Evolutionary conservation across 2,113 vertebrate genomes (phyloP).

Genomic region (Mixornis gularis): DNA sequence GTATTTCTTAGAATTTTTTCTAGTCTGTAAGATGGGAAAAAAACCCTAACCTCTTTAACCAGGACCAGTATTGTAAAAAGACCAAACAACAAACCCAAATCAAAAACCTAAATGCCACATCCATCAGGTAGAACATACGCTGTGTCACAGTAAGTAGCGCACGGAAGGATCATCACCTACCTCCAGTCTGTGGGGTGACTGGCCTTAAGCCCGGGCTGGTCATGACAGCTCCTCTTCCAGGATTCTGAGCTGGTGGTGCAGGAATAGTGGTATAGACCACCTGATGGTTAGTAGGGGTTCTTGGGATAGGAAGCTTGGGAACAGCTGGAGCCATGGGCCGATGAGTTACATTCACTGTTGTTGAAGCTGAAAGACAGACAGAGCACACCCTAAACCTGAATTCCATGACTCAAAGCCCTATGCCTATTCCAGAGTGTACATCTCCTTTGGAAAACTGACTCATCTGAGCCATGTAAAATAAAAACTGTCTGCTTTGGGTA

Average conservation of each 20-base stretch:
- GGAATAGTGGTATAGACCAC: constrained; percentile 77
- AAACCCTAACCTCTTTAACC: accelerated
- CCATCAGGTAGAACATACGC: background rate
- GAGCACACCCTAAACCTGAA: background rate
- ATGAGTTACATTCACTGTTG: constrained; percentile 78
- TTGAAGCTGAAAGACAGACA: constrained; percentile 61
- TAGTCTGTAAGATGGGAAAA: background rate
- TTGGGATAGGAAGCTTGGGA: constrained; percentile 72
- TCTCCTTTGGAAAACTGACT: background rate
- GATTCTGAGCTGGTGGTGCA: constrained; percentile 69
- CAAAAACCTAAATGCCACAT: background rate
- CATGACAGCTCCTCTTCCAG: constrained; percentile 72
- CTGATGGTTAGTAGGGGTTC: constrained; percentile 71
- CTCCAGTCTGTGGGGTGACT: constrained; percentile 70
- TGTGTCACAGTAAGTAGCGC: accelerated
- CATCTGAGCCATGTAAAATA: background rate
- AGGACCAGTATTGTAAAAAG: background rate
- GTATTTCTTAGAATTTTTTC: background rate
- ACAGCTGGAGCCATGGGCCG: constrained; percentile 68
- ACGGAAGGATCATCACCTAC: constrained; percentile 54
- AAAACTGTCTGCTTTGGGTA: background rate
- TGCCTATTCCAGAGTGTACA: background rate
- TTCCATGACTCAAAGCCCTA: background rate
- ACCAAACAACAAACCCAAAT: background rate
- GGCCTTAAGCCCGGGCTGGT: constrained; percentile 72